A percentile compares a stretch with the other conserved stretches of the same genome.
phyloP scores from a whole-genome alignment of 2,797 vertebrate species.

The Tarsius wallacei region DNA sequence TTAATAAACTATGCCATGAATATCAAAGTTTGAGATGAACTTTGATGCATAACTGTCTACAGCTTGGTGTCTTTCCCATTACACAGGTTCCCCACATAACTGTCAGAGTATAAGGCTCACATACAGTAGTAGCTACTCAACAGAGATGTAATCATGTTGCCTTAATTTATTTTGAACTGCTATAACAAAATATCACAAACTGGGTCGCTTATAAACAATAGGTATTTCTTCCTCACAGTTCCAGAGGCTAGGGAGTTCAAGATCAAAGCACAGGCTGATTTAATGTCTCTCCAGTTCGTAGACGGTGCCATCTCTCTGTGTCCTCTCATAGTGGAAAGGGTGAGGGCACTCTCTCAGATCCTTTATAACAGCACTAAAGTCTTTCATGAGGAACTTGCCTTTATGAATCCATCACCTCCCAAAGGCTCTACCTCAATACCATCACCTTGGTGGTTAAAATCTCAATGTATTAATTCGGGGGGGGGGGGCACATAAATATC shows the following conservation, averaged over 20 bases:
- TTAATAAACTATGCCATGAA: background rate
- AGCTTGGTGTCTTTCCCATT: background rate
- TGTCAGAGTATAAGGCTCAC: background rate
- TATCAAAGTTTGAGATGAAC: background rate
- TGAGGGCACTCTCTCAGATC: background rate
- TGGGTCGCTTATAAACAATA: background rate
- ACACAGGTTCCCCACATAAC: background rate
- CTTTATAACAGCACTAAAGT: background rate
- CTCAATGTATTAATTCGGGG: background rate
- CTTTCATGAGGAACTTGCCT: background rate
- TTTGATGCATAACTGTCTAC: background rate
- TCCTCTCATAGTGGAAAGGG: background rate
- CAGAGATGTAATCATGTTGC: background rate
- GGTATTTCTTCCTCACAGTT: background rate
- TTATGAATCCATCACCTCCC: background rate
- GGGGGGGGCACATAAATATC: background rate
- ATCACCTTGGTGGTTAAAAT: background rate
- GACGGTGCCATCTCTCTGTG: background rate
- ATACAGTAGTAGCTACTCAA: background rate
- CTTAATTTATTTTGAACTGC: background rate
- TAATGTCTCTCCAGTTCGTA: background rate
- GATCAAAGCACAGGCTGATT: background rate
- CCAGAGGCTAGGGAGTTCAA: background rate
- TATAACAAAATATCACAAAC: background rate
- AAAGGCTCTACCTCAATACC: background rate